phyloP scores from a whole-genome alignment of 2,888 invertebrate genomes.

The Diplazon laetatorius region DNA sequence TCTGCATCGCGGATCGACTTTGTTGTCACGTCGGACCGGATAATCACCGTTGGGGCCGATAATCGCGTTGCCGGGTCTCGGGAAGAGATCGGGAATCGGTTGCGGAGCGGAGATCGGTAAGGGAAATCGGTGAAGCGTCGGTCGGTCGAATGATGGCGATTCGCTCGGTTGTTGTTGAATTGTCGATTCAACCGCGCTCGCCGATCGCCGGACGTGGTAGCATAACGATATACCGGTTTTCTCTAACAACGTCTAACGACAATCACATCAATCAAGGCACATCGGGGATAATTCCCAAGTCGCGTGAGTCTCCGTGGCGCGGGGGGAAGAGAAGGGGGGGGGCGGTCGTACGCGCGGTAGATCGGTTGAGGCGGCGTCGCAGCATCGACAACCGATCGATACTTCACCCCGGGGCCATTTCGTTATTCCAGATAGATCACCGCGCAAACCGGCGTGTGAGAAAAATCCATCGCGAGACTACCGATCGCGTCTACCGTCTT shows the following conservation, averaged over 20 bases:
- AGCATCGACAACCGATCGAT: constrained; percentile 72
- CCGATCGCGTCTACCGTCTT: constrained; percentile 8
- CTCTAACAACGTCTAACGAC: constrained; percentile 80
- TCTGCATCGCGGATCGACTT: too few species aligned
- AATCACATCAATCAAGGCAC: constrained; percentile 81
- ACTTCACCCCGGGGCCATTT: constrained; percentile 78
- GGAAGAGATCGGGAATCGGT: too few species aligned
- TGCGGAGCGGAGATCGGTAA: too few species aligned
- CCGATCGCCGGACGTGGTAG: constrained; percentile 69
- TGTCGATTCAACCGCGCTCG: too few species aligned
- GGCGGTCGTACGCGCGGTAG: constrained; percentile 62
- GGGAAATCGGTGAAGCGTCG: constrained; percentile 15
- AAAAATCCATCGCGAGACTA: constrained; percentile 54
- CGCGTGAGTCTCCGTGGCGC: constrained; percentile 60
- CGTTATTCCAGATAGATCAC: constrained; percentile 74
- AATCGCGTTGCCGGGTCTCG: too few species aligned
- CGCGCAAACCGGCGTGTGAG: constrained; percentile 66
- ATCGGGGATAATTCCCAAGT: constrained; percentile 80
- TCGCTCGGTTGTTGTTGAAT: too few species aligned
- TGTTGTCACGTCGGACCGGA: too few species aligned
- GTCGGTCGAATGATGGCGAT: too few species aligned
- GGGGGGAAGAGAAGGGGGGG: too few species aligned
- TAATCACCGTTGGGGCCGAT: too few species aligned
- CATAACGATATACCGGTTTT: constrained; percentile 79
- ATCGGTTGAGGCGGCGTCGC: constrained; percentile 40